Conservation (phyloP, 2,797 vertebrate genomes). For the Oceanodroma leucorhoa region DNA sequence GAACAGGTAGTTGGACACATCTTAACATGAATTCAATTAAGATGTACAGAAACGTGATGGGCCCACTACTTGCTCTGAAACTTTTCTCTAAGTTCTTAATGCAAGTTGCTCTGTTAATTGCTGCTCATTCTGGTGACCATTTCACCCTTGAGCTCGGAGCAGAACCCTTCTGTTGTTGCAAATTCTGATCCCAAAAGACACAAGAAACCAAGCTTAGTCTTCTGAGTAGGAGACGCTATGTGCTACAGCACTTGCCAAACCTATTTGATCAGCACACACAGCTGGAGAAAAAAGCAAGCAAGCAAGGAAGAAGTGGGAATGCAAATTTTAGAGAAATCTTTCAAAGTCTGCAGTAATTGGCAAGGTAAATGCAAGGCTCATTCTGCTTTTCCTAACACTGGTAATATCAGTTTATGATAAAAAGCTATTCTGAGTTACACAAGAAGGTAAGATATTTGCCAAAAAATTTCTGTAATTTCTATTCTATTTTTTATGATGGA, state of each 20-base stretch:
- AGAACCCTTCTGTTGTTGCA: neutral
- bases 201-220: neutral
- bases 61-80: neutral
- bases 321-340: constrained; percentile 37
- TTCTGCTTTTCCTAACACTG: constrained; percentile 42
- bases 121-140: neutral
- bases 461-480: constrained; percentile 49
- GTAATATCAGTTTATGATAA: constrained; percentile 34
- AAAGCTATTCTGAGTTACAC: constrained; percentile 56
- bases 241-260: neutral
- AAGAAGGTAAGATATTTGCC: constrained; percentile 58
- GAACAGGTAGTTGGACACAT: neutral
- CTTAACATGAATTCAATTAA: neutral
- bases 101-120: neutral
- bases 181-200: neutral
- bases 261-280: neutral
- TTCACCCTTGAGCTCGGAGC: neutral
- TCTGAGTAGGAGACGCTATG: neutral
- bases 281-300: neutral
- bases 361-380: constrained; percentile 35
- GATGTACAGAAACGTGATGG: neutral
- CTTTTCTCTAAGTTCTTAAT: neutral
- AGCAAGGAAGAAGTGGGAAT: neutral
- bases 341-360: constrained; percentile 16
- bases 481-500: constrained; percentile 66